Evolutionary conservation across 1,140 invertebrate species (phyloP).

Genomic region (Anastrepha ludens): DNA sequence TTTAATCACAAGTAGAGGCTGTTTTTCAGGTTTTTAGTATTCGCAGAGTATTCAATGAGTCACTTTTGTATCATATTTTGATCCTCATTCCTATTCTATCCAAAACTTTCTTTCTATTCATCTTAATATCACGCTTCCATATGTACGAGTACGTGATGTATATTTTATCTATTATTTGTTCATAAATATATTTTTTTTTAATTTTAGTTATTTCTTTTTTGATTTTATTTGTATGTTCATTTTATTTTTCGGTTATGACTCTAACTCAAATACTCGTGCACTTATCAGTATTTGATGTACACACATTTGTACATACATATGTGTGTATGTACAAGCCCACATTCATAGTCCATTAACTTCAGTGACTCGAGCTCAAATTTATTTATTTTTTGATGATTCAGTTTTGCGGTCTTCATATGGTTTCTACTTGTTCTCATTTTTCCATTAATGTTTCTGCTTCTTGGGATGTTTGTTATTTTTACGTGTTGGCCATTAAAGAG

Average conservation of each 20-base stretch:
- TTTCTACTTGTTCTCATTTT: constrained; percentile 28
- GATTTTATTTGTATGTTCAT: background rate
- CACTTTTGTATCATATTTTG: no score
- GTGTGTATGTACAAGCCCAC: background rate
- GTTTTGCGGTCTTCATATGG: background rate
- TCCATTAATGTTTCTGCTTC: background rate
- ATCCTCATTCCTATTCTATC: no score
- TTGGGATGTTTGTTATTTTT: background rate
- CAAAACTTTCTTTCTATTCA: no score
- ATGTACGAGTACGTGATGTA: no score
- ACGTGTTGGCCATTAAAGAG: background rate
- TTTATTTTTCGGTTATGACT: background rate
- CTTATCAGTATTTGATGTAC: background rate
- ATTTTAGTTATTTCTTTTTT: background rate
- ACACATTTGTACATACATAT: background rate
- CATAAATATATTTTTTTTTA: background rate
- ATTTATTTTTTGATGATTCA: constrained; percentile 9
- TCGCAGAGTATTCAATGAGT: no score
- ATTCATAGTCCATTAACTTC: constrained; percentile 20
- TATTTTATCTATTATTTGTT: background rate
- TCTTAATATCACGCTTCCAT: no score
- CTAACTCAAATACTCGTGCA: background rate
- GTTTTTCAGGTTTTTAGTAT: no score
- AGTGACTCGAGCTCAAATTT: background rate
- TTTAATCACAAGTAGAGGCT: no score